phyloP scores from a whole-genome alignment of 2,888 invertebrate species.

The Tipula vernalis region DNA sequence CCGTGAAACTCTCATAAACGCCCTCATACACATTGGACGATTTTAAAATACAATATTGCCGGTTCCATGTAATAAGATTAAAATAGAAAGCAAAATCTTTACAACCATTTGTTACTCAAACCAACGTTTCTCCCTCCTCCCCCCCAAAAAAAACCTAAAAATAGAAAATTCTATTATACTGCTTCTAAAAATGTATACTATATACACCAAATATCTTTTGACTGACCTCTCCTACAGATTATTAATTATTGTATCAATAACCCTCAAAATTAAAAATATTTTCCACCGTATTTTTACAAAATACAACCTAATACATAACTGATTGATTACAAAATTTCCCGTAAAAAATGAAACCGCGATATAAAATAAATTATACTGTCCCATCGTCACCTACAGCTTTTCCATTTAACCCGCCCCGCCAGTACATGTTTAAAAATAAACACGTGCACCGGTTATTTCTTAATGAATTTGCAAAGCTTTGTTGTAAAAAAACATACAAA shows the following conservation, averaged over 20 bases:
- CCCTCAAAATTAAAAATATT: neutral
- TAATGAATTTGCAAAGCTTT: neutral
- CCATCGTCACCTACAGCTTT: neutral
- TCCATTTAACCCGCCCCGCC: neutral
- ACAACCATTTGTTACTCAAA: too few relatives aligned
- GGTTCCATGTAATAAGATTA: too few relatives aligned
- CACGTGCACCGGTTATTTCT: neutral
- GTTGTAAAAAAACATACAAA: neutral
- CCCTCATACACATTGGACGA: too few relatives aligned
- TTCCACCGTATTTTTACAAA: neutral
- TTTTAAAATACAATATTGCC: too few relatives aligned
- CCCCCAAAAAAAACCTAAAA: neutral
- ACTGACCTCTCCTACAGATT: neutral
- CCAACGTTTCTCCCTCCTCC: neutral
- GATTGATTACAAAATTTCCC: neutral
- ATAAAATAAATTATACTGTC: neutral
- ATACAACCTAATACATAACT: neutral
- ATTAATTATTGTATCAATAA: neutral
- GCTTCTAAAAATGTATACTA: neutral
- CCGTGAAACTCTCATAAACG: too few relatives aligned
- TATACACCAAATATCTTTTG: neutral
- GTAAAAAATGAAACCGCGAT: neutral
- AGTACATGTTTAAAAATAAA: neutral
- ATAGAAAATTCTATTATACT: neutral
- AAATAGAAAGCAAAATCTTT: too few relatives aligned